Evolutionary conservation across 2,888 invertebrate genomes (phyloP).

Genomic region (Prosapia bicincta): DNA sequence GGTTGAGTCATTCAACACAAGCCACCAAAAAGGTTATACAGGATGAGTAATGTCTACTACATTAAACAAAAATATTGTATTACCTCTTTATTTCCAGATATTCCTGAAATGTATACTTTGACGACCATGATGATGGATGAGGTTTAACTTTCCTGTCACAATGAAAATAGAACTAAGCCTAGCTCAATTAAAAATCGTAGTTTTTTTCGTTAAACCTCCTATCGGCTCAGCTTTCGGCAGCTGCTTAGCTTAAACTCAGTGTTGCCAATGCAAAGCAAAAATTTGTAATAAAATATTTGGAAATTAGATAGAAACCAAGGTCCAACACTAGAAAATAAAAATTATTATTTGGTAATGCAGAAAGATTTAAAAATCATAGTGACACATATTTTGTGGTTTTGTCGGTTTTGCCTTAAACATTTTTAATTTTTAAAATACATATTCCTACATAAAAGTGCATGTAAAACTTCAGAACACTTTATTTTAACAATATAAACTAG

Average conservation of each 20-base stretch:
- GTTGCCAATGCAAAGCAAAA: no score
- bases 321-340: no score
- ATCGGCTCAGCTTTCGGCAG: background rate
- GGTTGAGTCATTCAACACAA: conserved; percentile 28
- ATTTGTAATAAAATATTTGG: no score
- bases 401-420: no score
- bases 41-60: background rate
- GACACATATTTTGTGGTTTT: no score
- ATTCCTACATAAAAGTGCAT: no score
- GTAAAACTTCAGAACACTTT: no score
- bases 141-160: conserved; percentile 7
- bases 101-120: conserved; percentile 87
- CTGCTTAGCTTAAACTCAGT: background rate
- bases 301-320: no score
- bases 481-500: no score
- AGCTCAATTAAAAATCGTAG: background rate
- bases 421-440: no score
- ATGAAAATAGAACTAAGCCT: conserved; percentile 12
- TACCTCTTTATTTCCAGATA: conserved; percentile 93
- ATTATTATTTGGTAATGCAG: no score
- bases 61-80: conserved; percentile 45
- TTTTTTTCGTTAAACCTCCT: background rate
- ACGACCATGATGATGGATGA: conserved; percentile 65
- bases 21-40: conserved; percentile 25
- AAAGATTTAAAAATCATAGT: no score